phyloP scores from a whole-genome alignment of 2,113 vertebrate genomes.

The Clinocottus analis region DNA sequence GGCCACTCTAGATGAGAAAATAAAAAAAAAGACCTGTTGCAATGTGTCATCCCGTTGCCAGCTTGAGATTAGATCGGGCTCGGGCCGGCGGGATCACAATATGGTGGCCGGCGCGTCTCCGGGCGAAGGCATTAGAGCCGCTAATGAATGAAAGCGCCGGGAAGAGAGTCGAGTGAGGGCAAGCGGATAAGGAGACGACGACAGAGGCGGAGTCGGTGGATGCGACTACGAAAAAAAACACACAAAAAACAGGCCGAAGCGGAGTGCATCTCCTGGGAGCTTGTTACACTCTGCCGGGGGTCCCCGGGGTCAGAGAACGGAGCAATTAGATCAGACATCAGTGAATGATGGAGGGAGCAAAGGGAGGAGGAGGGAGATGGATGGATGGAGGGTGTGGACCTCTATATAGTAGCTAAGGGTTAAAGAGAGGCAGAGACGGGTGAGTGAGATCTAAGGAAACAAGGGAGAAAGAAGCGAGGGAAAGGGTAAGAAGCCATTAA shows the following conservation, averaged over 20 bases:
- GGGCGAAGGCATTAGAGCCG: slow-evolving; percentile 82
- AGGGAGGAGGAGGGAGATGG: slow-evolving; percentile 48
- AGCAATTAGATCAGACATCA: slow-evolving; percentile 89
- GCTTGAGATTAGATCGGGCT: slow-evolving; percentile 41
- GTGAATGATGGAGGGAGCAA: slow-evolving; percentile 68
- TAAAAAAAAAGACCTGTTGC: slow-evolving; percentile 39
- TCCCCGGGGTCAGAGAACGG: slow-evolving; percentile 77
- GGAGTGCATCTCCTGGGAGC: slow-evolving; percentile 85
- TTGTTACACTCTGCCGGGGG: slow-evolving; percentile 88
- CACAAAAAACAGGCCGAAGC: too few relatives aligned
- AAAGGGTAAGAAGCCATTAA: slow-evolving; percentile 21
- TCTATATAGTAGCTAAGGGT: slow-evolving; percentile 31
- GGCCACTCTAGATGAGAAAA: not conserved
- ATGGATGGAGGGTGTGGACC: slow-evolving; percentile 48
- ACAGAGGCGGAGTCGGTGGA: slow-evolving; percentile 65
- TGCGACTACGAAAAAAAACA: slow-evolving; percentile 19
- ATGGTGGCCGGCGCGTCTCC: slow-evolving; percentile 54
- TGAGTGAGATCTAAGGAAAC: slow-evolving; percentile 28
- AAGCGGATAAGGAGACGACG: slow-evolving; percentile 85
- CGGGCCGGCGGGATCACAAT: slow-evolving; percentile 42
- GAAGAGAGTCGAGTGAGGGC: slow-evolving; percentile 74
- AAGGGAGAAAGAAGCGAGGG: slow-evolving; percentile 11
- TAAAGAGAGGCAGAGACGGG: slow-evolving; percentile 12
- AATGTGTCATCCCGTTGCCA: slow-evolving; percentile 35
- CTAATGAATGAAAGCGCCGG: slow-evolving; percentile 76